Percentiles rank a stretch among this genome's conserved stretches.
Conservation (phyloP, 1,140 invertebrate species). For the Leptopilina boulardi region DNA sequence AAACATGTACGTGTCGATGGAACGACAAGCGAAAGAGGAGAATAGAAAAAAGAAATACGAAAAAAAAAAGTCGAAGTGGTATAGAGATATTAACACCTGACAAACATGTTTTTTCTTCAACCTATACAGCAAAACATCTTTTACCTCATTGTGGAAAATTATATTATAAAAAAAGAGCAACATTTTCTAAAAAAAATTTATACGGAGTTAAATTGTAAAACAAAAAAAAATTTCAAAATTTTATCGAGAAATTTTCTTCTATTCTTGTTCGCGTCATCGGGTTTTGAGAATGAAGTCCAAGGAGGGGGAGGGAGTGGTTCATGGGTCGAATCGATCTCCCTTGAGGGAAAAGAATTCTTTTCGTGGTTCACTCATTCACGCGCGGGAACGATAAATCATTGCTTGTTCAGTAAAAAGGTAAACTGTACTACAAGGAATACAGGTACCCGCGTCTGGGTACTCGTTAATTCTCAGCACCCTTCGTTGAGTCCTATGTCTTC, state of each 20-base stretch:
- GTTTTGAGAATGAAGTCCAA: constrained; percentile 1
- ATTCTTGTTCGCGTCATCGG: too few relatives aligned
- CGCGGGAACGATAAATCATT: not conserved
- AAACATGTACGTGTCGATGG: constrained; percentile 16
- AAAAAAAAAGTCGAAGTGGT: not conserved
- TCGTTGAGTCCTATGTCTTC: constrained; percentile 23
- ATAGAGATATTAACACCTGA: not conserved
- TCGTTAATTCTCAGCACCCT: constrained; percentile 24
- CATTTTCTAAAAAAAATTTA: too few relatives aligned
- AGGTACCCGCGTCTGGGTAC: not conserved
- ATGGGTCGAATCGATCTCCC: not conserved
- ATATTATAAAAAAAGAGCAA: not conserved
- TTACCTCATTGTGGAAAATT: not conserved
- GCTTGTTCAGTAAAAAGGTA: constrained; percentile 19
- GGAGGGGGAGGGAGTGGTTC: too few relatives aligned
- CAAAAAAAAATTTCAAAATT: too few relatives aligned
- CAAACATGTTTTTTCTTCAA: not conserved
- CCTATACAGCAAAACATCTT: not conserved
- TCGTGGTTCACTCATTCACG: constrained; percentile 5
- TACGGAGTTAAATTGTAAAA: too few relatives aligned
- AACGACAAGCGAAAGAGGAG: constrained; percentile 1
- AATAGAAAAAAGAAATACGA: not conserved
- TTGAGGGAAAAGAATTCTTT: not conserved
- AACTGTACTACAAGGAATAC: constrained; percentile 12
- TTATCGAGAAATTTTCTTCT: too few relatives aligned